Evolutionary conservation across 2,888 invertebrate genomes (phyloP), one percentile per base, ranked within the genome.

Genomic region (Machimus atricapillus): DNA sequence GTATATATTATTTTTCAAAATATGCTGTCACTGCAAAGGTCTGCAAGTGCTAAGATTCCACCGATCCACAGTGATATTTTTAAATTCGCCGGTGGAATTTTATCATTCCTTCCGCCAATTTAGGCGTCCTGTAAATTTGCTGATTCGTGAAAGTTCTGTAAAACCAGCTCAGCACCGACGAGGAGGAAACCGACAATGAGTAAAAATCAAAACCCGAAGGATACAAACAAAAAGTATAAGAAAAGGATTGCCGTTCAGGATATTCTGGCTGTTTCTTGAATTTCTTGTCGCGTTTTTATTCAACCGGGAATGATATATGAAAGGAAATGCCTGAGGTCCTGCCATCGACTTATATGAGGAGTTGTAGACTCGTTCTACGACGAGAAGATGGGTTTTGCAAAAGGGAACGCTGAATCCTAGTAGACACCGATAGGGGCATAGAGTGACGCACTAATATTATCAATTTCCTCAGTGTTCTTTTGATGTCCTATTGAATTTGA

Each of bases 251-350:
- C 79, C 7, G 52, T 52, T 52, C 79, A 31, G 52, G 52, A 79
- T 79, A 31, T 46, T 79, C 52, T 23, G 79, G 46, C 79, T 52
- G 23, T 79, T 79, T 23, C 79, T 79, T 79, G 79, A 79, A 52
- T 79, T 79, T 79, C 79, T 79, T 79, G 52, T 79, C 52, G 79
- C 79, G 52, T 79, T 79, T 79, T 79, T 79, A 27, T 31, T 79
- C 16, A 79, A 46, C 23, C 52, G 43, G 23, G 79, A 79, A 79
- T 79, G 79, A 79, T 79, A 79, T 79, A 79, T 79, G 79, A 27
- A 52, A 46, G 46, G 79, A 79, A 79, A 31, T 1, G 46, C 79
- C 79, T 79, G 7, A 46, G 79, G 79, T 46, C 52, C 46, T 79
- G 52, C 52, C 23, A 27, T 79, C 79, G n/a, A 31, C 79, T 79